These are phyloP conservation scores for Oedothorax gibbosus DNA, from an alignment of 1,140 invertebrate species.

Conservation along the genomic window DNA sequence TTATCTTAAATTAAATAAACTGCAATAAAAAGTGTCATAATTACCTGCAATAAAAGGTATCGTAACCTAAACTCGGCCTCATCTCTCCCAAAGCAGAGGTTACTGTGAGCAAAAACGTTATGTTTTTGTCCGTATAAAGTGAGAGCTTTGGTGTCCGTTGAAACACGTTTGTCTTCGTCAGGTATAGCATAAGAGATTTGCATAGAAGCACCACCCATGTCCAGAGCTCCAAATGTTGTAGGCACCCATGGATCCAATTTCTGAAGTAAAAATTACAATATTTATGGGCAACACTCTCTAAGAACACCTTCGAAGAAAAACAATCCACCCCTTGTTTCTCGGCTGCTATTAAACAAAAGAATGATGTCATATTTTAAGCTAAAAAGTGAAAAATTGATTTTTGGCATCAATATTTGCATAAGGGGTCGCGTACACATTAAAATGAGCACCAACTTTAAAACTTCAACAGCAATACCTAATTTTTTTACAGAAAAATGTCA, in stretches of 20 bases:
- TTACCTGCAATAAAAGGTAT: constrained; percentile 63
- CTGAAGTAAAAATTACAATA: constrained; percentile 25
- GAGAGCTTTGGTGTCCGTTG: constrained; percentile 62
- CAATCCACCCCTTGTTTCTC: no score
- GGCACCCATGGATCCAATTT: constrained; percentile 27
- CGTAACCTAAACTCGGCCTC: constrained; percentile 67
- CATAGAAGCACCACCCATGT: constrained; percentile 73
- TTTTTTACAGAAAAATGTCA: no score
- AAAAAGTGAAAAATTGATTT: no score
- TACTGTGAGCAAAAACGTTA: constrained; percentile 70
- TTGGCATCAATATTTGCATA: no score
- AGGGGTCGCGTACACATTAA: no score
- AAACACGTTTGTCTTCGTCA: not conserved
- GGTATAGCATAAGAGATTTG: constrained; percentile 71
- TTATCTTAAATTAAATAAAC: not conserved
- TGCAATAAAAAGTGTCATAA: no score
- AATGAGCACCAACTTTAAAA: no score
- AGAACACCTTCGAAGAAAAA: not conserved
- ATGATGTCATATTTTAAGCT: no score
- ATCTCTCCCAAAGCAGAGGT: constrained; percentile 72
- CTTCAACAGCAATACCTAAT: no score
- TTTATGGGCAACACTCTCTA: not conserved
- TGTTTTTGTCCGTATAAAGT: constrained; percentile 69
- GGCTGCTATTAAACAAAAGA: no score
- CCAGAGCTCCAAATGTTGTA: constrained; percentile 69